Percentiles rank a stretch among this genome's conserved stretches.
Evolutionary conservation across 2,888 invertebrate genomes (phyloP).

Genomic region (Lepas anatifera): DNA sequence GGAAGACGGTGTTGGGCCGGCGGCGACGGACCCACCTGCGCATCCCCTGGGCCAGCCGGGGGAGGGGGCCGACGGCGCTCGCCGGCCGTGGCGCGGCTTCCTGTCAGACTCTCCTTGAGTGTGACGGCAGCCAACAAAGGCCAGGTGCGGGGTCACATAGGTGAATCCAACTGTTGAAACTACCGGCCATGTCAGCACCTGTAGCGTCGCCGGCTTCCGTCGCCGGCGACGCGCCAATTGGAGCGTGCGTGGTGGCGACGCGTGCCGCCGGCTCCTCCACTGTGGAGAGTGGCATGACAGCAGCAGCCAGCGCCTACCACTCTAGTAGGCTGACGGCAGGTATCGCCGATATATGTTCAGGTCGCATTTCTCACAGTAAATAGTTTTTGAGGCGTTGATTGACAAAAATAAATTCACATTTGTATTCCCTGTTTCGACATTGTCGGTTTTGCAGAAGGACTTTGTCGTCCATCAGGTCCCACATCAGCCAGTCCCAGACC

Average conservation of each 20-base stretch:
- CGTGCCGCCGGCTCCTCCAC: not conserved
- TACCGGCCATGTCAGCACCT: slow-evolving; percentile 4
- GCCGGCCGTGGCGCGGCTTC: not conserved
- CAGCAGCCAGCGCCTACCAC: too few relatives aligned
- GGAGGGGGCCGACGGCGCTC: not conserved
- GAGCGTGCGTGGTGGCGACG: too few relatives aligned
- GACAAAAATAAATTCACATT: too few relatives aligned
- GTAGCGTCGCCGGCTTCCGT: not conserved
- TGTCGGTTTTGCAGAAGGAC: too few relatives aligned
- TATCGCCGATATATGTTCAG: too few relatives aligned
- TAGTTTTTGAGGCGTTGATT: too few relatives aligned
- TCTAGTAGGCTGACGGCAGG: too few relatives aligned
- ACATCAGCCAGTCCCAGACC: too few relatives aligned
- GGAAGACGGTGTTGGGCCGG: not conserved
- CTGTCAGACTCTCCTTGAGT: not conserved
- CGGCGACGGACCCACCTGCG: not conserved
- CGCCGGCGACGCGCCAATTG: not conserved
- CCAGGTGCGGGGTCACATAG: slow-evolving; percentile 5
- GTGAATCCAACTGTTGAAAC: slow-evolving; percentile 10
- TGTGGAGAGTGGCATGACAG: too few relatives aligned
- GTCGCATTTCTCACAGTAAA: too few relatives aligned
- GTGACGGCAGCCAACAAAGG: slow-evolving; percentile 1
- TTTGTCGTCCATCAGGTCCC: too few relatives aligned
- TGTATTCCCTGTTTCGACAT: too few relatives aligned
- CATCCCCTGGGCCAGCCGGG: not conserved